Evolutionary conservation across 2,888 invertebrate species (phyloP).

Genomic region (Plagodis dolabraria): DNA sequence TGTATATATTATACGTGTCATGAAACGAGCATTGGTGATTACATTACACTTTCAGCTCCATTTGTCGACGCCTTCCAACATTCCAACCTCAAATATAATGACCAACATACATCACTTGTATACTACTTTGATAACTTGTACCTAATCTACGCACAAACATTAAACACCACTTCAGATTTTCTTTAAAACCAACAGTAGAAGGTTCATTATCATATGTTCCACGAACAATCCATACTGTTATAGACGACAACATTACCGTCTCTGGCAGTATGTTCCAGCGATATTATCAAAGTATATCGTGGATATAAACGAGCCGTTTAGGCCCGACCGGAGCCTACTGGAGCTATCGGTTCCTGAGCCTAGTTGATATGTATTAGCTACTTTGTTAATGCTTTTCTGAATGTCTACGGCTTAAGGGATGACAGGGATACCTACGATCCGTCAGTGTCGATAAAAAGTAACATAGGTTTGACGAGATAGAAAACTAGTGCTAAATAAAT

Average conservation of each 20-base stretch:
- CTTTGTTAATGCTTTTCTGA: constrained; percentile 22
- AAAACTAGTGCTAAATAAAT: background rate
- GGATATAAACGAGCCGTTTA: constrained; percentile 30
- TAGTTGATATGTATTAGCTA: constrained; percentile 27
- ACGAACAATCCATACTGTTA: constrained; percentile 13
- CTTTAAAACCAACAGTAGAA: background rate
- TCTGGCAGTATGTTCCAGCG: constrained; percentile 25
- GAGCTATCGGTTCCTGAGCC: constrained; percentile 20
- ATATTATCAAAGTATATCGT: constrained; percentile 32
- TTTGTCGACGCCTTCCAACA: no score
- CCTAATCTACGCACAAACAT: background rate
- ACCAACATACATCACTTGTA: no score
- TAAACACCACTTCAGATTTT: background rate
- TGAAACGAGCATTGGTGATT: no score
- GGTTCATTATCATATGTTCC: background rate
- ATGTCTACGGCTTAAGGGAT: constrained; percentile 11
- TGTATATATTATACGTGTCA: no score
- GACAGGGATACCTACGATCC: background rate
- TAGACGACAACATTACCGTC: constrained; percentile 10
- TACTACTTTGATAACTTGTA: no score
- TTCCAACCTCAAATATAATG: no score
- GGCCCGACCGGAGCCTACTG: constrained; percentile 12
- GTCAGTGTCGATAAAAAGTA: no score
- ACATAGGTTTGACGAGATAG: background rate
- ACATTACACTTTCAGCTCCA: no score